phyloP scores from a whole-genome alignment of 2,888 invertebrate genomes.

The Phalera bucephala region DNA sequence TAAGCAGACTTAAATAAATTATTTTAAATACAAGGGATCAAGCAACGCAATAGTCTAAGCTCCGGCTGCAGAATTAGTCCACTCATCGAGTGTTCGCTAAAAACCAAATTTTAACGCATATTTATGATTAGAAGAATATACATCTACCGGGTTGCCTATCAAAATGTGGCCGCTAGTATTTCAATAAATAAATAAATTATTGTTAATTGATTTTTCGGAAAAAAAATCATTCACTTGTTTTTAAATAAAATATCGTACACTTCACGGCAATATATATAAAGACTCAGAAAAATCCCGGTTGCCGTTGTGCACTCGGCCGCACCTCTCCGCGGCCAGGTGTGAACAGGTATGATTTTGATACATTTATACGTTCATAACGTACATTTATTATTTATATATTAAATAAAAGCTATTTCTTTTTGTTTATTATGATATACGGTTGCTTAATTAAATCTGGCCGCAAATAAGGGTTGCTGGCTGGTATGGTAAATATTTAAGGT shows the following conservation, averaged over 20 bases:
- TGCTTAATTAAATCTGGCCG: no score
- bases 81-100: no score
- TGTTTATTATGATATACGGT: no score
- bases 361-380: neutral
- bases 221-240: neutral
- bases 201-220: neutral
- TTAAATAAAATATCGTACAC: neutral
- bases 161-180: neutral
- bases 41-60: no score
- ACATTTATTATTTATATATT: neutral
- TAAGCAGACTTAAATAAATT: no score
- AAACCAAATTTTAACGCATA: no score
- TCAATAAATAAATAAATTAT: constrained; percentile 5
- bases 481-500: no score
- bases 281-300: neutral
- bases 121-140: no score
- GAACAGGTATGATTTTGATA: neutral
- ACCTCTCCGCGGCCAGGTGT: constrained; percentile 1
- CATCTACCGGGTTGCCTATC: no score
- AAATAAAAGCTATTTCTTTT: neutral
- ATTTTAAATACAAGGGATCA: no score
- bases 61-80: no score
- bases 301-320: constrained; percentile 3
- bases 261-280: neutral
- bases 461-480: neutral